Conservation (phyloP, 2,113 vertebrate genomes). For the Ceyx melanurus region DNA sequence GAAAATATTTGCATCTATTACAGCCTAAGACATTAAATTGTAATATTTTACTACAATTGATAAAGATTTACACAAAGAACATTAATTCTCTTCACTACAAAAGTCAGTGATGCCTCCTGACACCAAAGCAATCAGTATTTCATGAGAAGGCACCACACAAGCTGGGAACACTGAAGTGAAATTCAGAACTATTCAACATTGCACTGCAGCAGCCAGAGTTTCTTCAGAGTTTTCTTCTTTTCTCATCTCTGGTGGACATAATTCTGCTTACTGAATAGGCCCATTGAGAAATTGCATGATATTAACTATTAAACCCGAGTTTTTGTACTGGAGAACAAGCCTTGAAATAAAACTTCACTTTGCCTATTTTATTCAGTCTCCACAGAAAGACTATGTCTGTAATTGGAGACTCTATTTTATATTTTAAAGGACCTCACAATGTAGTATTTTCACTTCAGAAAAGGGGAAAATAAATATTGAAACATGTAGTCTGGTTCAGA, state of each 20-base stretch:
- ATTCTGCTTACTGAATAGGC: neutral
- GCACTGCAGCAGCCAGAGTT: neutral
- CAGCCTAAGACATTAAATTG: slow-evolving; percentile 74
- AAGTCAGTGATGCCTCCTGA: neutral
- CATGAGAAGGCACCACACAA: neutral
- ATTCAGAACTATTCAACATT: neutral
- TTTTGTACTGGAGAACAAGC: neutral
- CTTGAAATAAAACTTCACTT: neutral
- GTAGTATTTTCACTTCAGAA: neutral
- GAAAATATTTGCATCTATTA: slow-evolving; percentile 93
- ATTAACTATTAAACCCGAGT: neutral
- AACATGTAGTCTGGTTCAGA: neutral
- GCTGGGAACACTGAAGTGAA: neutral
- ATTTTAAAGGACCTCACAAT: neutral
- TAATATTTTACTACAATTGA: neutral
- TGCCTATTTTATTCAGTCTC: neutral
- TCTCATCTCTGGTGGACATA: neutral
- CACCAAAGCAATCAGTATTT: neutral
- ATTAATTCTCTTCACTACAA: neutral
- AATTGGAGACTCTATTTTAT: neutral
- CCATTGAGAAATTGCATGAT: neutral
- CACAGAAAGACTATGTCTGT: neutral
- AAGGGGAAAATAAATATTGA: neutral
- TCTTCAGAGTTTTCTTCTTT: neutral
- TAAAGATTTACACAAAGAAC: neutral